Base-by-base conservation (phyloP, 2,888 invertebrate genomes). In the Rhamnusium bicolor region DNA sequence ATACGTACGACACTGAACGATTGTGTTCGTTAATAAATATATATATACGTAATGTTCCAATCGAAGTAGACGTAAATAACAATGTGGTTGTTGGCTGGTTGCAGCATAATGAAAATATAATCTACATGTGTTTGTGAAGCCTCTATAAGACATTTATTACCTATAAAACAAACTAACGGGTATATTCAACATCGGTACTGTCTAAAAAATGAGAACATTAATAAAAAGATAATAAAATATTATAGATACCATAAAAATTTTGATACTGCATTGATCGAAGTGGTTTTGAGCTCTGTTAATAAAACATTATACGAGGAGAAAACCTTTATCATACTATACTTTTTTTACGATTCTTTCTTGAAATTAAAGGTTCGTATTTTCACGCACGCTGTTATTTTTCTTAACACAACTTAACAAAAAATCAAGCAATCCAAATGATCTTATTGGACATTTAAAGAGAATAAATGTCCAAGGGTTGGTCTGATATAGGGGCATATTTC, bases 71-170 rank as follows among this genome's bases (percentile, higher is more conserved):
- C 58, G 32, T 32, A 27, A 46, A 61, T 32, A 61, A 40, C 61
- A 46, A 61, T 46, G 61, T 18, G 51, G 19, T 16, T 51, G 8
- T 51, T 51, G 18, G 10, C 51, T 61, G 61, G n/a, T 40, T 8
- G 46, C 21, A 46, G 46, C 32, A 46, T 46, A 19, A 46, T 46
- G 61, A 61, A 61, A 46, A 61, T 61, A 18, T 19, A 61, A 61
- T 61, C 61, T 61, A 61, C 61, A 61, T 61, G 61, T 61, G 61
- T 61, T 61, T 21, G 46, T 61, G 61, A 58, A n/a, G 46, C 61
- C 18, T 61, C 46, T 61, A 61, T 46, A 32, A 5, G 61, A 61
- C 61, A 19, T 61, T 61, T 61, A 61, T 61, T 61, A 46, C 18
- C 61, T 18, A 61, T 61, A 61, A 61, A 61, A 12, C 61, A 61